These are phyloP conservation scores for Thamnaconus septentrionalis DNA, from an alignment of 2,113 vertebrate species.

Conservation along the genomic window DNA sequence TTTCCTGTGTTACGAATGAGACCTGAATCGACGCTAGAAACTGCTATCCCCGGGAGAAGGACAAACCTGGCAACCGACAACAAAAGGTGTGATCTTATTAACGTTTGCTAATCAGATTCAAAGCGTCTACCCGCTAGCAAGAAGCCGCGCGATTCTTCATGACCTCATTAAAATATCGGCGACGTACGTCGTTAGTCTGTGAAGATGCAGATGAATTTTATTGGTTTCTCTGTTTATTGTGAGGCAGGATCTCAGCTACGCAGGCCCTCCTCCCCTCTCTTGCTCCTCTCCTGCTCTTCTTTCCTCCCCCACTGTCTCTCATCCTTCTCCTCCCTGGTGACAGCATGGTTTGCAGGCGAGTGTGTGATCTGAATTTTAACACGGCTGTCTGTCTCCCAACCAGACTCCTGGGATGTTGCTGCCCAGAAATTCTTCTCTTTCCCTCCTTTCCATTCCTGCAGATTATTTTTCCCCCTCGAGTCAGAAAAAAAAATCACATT, in stretches of 20 bases:
- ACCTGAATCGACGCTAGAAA: too few species aligned
- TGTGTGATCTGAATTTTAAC: constrained; percentile 72
- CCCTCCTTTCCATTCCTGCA: constrained; percentile 11
- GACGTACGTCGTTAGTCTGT: too few species aligned
- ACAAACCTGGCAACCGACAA: too few species aligned
- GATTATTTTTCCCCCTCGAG: background rate
- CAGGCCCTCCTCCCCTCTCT: background rate
- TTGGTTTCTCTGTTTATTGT: background rate
- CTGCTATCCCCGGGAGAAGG: too few species aligned
- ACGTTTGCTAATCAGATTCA: too few species aligned
- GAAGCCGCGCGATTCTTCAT: too few species aligned
- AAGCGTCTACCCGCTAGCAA: too few species aligned
- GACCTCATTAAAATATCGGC: too few species aligned
- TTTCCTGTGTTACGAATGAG: too few species aligned
- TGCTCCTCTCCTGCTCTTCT: background rate
- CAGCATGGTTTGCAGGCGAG: constrained; percentile 42
- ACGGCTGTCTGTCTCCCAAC: constrained; percentile 47
- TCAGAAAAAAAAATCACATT: constrained; percentile 3
- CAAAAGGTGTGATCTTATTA: too few species aligned
- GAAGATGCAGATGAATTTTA: too few species aligned
- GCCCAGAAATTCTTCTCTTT: constrained; percentile 41
- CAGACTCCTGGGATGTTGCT: constrained; percentile 42
- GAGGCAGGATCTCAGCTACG: background rate
- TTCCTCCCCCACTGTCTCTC: constrained; percentile 20
- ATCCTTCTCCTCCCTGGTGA: constrained; percentile 22